A percentile compares a stretch with the other conserved stretches of the same genome.
Evolutionary conservation across 2,113 vertebrate species (phyloP).

Genomic region (Thymallus thymallus): DNA sequence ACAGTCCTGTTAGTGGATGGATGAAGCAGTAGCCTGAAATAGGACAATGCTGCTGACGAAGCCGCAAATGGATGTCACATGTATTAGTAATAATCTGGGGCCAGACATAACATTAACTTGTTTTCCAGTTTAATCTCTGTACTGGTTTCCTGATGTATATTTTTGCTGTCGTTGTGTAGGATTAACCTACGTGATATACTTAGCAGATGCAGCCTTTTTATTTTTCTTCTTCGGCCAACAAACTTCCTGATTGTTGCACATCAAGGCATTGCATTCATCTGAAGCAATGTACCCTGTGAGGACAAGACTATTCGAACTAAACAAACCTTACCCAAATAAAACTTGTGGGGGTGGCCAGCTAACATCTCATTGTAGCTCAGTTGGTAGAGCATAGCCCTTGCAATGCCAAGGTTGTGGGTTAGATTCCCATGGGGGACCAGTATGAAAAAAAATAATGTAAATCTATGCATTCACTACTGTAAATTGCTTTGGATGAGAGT

Average conservation of each 20-base stretch:
- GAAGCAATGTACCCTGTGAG: conserved; percentile 8
- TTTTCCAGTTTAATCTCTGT: conserved; percentile 23
- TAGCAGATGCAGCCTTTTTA: no score
- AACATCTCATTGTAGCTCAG: conserved; percentile 25
- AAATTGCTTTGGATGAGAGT: no score
- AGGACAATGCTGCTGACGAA: neutral
- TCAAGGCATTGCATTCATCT: conserved; percentile 31
- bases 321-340: conserved; percentile 39
- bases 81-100: neutral
- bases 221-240: no score
- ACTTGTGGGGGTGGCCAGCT: conserved; percentile 2
- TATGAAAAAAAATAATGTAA: no score
- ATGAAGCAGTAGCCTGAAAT: conserved; percentile 22
- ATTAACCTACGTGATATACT: neutral
- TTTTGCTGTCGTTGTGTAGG: neutral
- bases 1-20: conserved; percentile 9
- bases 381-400: no score
- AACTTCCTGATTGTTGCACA: conserved; percentile 21
- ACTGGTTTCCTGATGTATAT: neutral
- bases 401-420: no score
- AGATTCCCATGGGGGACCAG: no score
- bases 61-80: neutral
- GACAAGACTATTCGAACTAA: conserved; percentile 57
- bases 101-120: conserved; percentile 30
- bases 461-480: no score